Percentiles rank a stretch among this genome's conserved stretches.
Conservation (phyloP, 2,113 vertebrate genomes). For the Macrotis lagotis region DNA sequence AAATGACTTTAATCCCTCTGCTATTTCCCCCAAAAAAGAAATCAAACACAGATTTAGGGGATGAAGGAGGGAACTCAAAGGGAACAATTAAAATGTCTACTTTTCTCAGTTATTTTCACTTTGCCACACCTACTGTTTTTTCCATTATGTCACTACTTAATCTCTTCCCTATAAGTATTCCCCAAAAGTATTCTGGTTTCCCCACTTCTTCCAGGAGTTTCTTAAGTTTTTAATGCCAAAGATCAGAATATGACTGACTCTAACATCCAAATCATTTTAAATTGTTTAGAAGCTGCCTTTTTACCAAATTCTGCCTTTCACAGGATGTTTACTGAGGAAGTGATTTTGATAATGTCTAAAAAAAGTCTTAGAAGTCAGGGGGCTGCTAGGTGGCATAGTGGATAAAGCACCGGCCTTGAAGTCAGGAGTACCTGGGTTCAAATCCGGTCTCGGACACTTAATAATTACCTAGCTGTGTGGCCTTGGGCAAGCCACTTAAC, state of each 20-base stretch:
- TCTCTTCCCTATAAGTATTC: not conserved
- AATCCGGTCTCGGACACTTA: no score
- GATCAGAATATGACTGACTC: not conserved
- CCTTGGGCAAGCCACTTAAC: no score
- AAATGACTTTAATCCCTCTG: not conserved
- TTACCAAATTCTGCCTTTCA: not conserved
- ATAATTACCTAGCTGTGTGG: no score
- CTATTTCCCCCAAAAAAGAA: not conserved
- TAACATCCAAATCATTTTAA: not conserved
- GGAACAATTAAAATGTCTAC: not conserved
- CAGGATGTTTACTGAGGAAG: not conserved
- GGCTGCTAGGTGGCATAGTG: no score
- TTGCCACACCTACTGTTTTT: not conserved
- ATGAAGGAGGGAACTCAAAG: not conserved
- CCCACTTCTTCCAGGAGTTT: conserved; percentile 8
- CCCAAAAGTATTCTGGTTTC: not conserved
- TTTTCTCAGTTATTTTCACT: not conserved
- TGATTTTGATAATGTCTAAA: not conserved
- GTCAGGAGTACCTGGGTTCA: no score
- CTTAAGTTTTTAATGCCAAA: conserved; percentile 60
- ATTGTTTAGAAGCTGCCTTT: not conserved
- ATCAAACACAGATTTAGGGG: not conserved
- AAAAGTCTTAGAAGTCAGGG: no score
- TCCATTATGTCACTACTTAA: not conserved
- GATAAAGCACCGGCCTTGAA: no score